phyloP scores from a whole-genome alignment of 23 tunicate species.

The Ciona savignyi region DNA sequence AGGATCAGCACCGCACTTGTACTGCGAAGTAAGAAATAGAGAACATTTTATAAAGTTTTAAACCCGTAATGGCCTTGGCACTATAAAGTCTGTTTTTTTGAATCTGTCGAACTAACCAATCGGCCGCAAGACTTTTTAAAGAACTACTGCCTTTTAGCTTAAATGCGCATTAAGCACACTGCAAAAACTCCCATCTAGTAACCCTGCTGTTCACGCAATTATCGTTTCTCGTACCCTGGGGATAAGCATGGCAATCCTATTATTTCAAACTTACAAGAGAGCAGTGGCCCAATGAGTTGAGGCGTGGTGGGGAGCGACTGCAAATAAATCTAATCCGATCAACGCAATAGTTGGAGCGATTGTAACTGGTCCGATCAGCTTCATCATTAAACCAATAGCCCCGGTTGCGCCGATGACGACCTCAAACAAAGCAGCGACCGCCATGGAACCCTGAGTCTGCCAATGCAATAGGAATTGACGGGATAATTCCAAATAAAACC shows the following conservation, averaged over 20 bases:
- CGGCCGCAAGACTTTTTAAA: too few species aligned
- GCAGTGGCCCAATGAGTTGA: conserved; percentile 73
- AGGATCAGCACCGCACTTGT: conserved; percentile 28
- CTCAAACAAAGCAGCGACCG: conserved; percentile 54
- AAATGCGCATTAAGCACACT: too few species aligned
- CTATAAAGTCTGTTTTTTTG: neutral
- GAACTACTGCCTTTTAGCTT: too few species aligned
- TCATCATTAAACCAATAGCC: conserved; percentile 46
- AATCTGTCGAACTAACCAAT: too few species aligned
- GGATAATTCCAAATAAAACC: too few species aligned
- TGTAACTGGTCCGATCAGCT: conserved; percentile 77
- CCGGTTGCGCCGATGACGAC: conserved; percentile 61
- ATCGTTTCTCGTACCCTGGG: too few species aligned
- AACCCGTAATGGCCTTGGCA: too few species aligned
- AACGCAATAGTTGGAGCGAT: conserved; percentile 62
- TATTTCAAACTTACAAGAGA: conserved; percentile 51
- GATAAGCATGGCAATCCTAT: too few species aligned
- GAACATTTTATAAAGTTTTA: neutral
- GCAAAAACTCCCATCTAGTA: too few species aligned
- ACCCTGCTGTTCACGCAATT: too few species aligned
- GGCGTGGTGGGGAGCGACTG: conserved; percentile 50
- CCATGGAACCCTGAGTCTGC: conserved; percentile 76
- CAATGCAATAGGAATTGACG: neutral
- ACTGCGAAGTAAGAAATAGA: conserved; percentile 20
- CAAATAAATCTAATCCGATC: conserved; percentile 56